phyloP scores from a whole-genome alignment of 2,113 vertebrate genomes.

The Sinocyclocheilus anophthalmus region DNA sequence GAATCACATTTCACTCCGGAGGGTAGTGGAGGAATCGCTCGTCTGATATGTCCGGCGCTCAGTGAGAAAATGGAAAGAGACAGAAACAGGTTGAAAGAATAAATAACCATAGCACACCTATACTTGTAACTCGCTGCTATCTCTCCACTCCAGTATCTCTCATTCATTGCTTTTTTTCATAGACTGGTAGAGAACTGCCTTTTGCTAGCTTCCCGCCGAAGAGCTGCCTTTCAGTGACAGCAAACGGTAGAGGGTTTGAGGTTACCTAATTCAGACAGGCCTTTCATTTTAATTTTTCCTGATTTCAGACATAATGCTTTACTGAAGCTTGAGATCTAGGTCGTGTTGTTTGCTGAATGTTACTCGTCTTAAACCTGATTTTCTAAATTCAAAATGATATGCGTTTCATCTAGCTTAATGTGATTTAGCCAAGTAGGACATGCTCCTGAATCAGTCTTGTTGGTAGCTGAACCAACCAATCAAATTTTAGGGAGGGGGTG shows the following conservation, averaged over 20 bases:
- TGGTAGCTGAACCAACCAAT: background rate
- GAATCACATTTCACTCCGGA: constrained; percentile 33
- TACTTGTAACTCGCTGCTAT: constrained; percentile 48
- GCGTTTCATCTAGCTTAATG: background rate
- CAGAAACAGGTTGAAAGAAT: background rate
- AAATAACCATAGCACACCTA: constrained; percentile 43
- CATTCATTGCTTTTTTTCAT: constrained; percentile 35
- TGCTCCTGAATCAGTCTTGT: background rate
- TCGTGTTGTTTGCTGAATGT: constrained; percentile 20
- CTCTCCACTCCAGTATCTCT: constrained; percentile 50
- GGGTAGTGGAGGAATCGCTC: constrained; percentile 15
- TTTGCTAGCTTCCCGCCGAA: background rate
- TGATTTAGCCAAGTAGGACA: constrained; percentile 20
- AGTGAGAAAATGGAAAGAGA: constrained; percentile 15
- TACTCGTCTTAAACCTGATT: constrained; percentile 29
- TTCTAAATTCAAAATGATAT: background rate
- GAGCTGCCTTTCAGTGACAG: constrained; percentile 1
- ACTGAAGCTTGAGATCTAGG: constrained; percentile 28
- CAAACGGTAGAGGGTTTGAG: background rate
- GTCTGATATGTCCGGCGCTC: constrained; percentile 24
- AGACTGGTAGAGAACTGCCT: background rate
- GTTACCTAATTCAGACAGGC: constrained; percentile 16
- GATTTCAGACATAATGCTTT: background rate
- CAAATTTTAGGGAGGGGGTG: background rate
- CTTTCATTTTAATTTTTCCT: constrained; percentile 16